Base-by-base conservation (phyloP, 2,113 vertebrate species). In the Heterotilapia buettikoferi region DNA sequence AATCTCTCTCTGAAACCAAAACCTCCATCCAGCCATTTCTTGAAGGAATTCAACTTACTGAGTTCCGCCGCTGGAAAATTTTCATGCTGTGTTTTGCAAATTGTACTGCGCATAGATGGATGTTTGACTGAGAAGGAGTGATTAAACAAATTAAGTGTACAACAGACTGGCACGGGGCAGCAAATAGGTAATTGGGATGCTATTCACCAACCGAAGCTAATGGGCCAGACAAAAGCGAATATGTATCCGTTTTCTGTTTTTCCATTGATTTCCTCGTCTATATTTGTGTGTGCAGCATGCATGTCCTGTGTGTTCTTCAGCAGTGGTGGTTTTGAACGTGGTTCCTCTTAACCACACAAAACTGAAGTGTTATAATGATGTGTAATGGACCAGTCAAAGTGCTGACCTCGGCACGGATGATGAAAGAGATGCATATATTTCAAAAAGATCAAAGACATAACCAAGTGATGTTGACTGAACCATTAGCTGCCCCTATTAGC, bases 301-400 rank as follows among this genome's bases (percentile, higher is more conserved):
- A 54, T 73, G 24, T 57, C n/a, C n/a, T 19, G n/a, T 36, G 43
- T 61, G 45, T 59, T 82, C 87, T 80, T 50, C 36, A 80, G 43
- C 84, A 45, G 56, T 9, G 53, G 36, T 24, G 29, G 26, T 56
- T 66, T 45, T 63, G 63, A 26, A 84, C 13, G 50, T 54, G 6
- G 59, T 59, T 47, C 45, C 53, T 86, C 26, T 90, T 85, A 85
- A 88, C 84, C 56, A 80, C 54, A 80, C 53, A 54, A 84, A 90
- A 54, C 26, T 18, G 31, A 82, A 61, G 52, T 56, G 54, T 59
- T 80, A 61, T 83, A 83, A 86, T 88, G 85, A 83, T 79, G 66
- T 61, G 40, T 82, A 93, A 93, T 86, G 52, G 68, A 45, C 81
- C 68, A 73, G 88, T 92, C 54, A 43, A 81, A 76, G 53, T 36